phyloP scores from a whole-genome alignment of 2,113 vertebrate genomes.

The Onychostoma macrolepis region DNA sequence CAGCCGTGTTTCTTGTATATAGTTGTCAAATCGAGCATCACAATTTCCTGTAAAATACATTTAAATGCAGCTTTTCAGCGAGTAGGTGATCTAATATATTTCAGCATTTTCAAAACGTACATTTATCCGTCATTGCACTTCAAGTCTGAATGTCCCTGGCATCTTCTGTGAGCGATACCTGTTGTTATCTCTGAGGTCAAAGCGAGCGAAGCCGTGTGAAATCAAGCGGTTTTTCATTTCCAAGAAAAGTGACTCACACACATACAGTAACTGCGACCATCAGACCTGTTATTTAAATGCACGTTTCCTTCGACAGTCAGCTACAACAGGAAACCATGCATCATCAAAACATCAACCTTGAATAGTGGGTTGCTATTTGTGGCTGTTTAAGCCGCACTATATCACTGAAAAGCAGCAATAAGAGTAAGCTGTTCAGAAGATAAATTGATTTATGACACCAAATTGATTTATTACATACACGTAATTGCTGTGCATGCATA shows the following conservation, averaged over 20 bases:
- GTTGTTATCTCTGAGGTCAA: background rate
- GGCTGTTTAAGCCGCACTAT: background rate
- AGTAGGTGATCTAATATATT: background rate
- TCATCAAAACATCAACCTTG: background rate
- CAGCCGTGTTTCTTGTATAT: background rate
- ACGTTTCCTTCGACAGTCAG: background rate
- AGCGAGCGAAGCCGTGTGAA: background rate
- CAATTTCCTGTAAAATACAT: background rate
- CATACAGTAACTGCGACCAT: background rate
- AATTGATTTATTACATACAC: background rate
- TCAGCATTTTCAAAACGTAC: background rate
- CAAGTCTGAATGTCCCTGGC: background rate
- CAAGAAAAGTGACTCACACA: background rate
- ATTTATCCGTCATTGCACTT: background rate
- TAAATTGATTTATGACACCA: background rate
- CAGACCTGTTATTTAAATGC: background rate
- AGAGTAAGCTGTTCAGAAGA: background rate
- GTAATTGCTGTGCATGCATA: conserved; percentile 1
- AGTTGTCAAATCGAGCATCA: background rate
- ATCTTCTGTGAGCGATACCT: background rate
- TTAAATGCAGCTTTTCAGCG: background rate
- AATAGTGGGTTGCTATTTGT: background rate
- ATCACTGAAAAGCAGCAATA: background rate
- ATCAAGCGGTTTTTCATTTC: background rate
- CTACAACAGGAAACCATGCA: conserved; percentile 21